A percentile compares a stretch with the other conserved stretches of the same genome.
phyloP scores from a whole-genome alignment of 2,113 vertebrate species.

The Amblyopsis rosae region DNA sequence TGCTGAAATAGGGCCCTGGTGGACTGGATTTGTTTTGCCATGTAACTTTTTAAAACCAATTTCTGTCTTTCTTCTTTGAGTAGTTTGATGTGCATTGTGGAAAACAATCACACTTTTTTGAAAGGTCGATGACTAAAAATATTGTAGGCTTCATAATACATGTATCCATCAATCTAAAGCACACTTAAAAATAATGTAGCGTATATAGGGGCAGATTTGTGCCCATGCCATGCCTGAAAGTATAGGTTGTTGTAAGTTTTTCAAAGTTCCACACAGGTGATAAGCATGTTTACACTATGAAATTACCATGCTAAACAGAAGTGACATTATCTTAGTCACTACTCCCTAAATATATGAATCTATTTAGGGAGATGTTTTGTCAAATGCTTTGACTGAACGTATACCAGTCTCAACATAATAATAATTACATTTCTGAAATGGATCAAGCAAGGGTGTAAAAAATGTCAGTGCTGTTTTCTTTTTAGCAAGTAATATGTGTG shows the following conservation, averaged over 20 bases:
- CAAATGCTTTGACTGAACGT: conserved; percentile 38
- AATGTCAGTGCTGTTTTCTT: conserved; percentile 62
- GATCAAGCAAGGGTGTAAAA: conserved; percentile 60
- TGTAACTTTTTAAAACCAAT: conserved; percentile 37
- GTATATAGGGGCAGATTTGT: too few species aligned
- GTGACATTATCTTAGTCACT: too few species aligned
- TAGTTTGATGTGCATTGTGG: conserved; percentile 29
- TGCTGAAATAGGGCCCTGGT: too few species aligned
- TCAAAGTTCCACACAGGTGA: too few species aligned
- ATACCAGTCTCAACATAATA: conserved; percentile 43
- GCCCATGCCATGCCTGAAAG: too few species aligned
- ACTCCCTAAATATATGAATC: not conserved
- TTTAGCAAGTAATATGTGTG: conserved; percentile 51
- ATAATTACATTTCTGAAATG: conserved; percentile 36
- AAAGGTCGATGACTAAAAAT: not conserved
- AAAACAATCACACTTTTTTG: conserved; percentile 12
- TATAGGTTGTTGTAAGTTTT: too few species aligned
- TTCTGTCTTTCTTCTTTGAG: conserved; percentile 32
- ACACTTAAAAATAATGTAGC: too few species aligned
- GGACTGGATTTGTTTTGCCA: conserved; percentile 19
- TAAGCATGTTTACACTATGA: too few species aligned
- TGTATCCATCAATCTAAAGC: too few species aligned
- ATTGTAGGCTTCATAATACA: too few species aligned
- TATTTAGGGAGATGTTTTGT: conserved; percentile 24
- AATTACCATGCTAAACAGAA: too few species aligned